These are phyloP conservation scores for Drosophila macrospina DNA, from an alignment of 2,888 invertebrate species.

Conservation along the genomic window DNA sequence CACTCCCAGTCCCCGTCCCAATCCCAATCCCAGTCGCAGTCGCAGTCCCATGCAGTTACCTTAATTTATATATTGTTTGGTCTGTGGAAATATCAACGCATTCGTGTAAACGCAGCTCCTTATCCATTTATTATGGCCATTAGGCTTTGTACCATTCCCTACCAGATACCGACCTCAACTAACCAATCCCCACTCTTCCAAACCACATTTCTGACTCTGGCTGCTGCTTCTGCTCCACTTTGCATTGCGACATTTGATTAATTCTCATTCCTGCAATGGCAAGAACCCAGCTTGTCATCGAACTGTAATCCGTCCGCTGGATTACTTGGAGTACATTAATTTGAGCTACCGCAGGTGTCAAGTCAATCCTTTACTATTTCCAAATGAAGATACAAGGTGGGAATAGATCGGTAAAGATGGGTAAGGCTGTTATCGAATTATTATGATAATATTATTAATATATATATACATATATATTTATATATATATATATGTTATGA, in stretches of 20 bases:
- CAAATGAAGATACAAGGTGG: no score
- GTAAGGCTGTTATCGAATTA: no score
- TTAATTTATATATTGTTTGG: conserved; percentile 83
- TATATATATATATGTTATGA: no score
- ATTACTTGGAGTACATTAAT: conserved; percentile 1
- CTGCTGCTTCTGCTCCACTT: background rate
- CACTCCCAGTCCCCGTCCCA: conserved; percentile 11
- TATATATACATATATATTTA: no score
- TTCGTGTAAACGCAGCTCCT: conserved; percentile 82
- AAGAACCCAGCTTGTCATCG: conserved; percentile 38
- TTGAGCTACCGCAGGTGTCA: no score
- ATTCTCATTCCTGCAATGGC: conserved; percentile 30
- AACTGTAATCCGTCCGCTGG: conserved; percentile 23
- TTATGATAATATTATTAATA: no score
- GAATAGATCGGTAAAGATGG: no score
- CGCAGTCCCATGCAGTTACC: conserved; percentile 56
- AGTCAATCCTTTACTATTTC: no score
- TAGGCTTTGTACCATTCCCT: conserved; percentile 67
- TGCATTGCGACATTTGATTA: conserved; percentile 46
- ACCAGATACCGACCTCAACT: background rate
- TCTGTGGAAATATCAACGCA: conserved; percentile 82
- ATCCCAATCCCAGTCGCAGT: background rate
- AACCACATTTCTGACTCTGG: background rate
- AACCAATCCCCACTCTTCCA: background rate
- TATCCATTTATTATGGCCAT: conserved; percentile 83